Conservation (phyloP, 2,113 vertebrate genomes). For the Pollimyrus isidori region DNA sequence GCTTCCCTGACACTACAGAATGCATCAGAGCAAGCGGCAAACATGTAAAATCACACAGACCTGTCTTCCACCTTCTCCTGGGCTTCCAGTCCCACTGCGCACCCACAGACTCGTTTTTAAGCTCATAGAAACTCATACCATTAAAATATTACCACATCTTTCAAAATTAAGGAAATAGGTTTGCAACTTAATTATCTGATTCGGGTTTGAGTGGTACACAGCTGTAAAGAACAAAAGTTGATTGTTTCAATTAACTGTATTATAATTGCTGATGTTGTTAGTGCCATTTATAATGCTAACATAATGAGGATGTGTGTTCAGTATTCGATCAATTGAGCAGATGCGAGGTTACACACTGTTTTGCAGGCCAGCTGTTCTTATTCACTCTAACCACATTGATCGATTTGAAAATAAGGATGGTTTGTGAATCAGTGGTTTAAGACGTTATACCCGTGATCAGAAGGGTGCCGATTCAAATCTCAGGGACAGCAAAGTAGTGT, state of each 20-base stretch:
- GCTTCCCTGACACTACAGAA: background rate
- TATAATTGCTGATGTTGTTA: background rate
- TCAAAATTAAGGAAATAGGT: background rate
- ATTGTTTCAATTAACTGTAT: background rate
- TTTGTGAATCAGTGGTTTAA: background rate
- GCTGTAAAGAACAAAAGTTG: background rate
- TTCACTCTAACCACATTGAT: background rate
- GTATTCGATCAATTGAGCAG: background rate
- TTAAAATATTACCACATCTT: background rate
- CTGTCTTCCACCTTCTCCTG: background rate
- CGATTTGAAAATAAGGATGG: background rate
- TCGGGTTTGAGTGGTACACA: background rate
- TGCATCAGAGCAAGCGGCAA: background rate
- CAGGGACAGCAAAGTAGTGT: background rate
- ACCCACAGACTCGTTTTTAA: background rate
- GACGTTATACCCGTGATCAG: background rate
- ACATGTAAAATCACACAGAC: background rate
- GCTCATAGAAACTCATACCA: background rate
- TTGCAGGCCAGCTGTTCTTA: background rate
- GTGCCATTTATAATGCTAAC: background rate
- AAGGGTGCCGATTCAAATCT: background rate
- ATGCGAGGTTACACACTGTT: background rate
- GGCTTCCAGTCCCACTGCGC: background rate
- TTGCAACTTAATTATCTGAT: background rate
- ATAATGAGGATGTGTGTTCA: background rate